Base-by-base conservation (phyloP, 1,140 invertebrate genomes). In the Leguminivora glycinivorella region DNA sequence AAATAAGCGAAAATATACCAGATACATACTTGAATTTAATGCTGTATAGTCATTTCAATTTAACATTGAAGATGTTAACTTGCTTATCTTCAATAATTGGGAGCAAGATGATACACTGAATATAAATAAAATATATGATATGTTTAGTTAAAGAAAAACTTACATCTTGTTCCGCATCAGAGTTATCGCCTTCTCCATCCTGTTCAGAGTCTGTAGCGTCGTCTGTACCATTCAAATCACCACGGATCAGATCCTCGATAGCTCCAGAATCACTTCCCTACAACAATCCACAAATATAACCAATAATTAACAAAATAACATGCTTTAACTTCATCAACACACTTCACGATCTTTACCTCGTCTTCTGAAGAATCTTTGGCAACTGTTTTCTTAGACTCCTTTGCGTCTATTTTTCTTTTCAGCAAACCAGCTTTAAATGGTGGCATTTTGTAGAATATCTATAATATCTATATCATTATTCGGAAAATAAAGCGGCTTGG, bases 151-250 rank as follows among this genome's bases (percentile, higher is more conserved):
- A 5, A 2, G 3, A 47, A 47, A 47, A 17, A 47, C 70, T 82
- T 77, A 88, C 87, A 79, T 90, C 88, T 77, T 72, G 74, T 76
- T 90, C 88, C 9, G 68, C 73, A 47, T 89, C 88, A 2, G 88
- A 90, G 6, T 38, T 67, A n/a, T 38, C 69, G 6, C 40, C 71
- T 22, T 71, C 34, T 7, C 63, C 73, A 0, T 75, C 76, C 24
- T 79, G 75, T 56, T 91, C 89, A 0, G 87, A 89, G 71, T 89
- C 87, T 10, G 86, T 82, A 6, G 75, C 79, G 60, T 89, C 87
- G 0, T 72, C 80, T 4, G 72, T 80, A 5, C 56, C 72, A 25
- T 88, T 79, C 12, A 91, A 34, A 19, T 81, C 75, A 17, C 84
- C 81, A 12, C 56, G 68, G 5, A 88, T 70, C 66, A 88, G 72